Conservation (phyloP, 2,113 vertebrate species). For the Vidua chalybeata region DNA sequence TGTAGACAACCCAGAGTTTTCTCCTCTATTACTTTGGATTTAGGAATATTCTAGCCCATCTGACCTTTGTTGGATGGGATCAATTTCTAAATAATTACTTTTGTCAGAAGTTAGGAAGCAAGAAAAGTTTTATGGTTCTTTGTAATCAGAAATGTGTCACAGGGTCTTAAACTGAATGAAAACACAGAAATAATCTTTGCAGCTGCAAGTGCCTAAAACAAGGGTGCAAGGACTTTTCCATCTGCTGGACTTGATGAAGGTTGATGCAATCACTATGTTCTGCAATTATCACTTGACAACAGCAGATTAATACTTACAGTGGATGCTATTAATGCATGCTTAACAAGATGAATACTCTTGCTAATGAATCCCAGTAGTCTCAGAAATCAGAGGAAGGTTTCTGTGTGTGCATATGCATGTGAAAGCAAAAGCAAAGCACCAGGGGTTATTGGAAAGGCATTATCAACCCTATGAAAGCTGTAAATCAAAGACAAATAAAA, state of each 20-base stretch:
- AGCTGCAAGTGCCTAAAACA: background rate
- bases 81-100: background rate
- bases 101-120: background rate
- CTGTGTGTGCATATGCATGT: background rate
- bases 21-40: background rate
- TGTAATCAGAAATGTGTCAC: background rate
- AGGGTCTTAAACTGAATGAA: background rate
- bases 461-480: background rate
- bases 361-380: slow-evolving; percentile 17
- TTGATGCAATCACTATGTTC: slow-evolving; percentile 46
- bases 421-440: background rate
- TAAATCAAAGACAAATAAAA: background rate
- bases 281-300: slow-evolving; percentile 43
- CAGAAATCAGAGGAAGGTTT: background rate
- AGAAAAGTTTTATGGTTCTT: background rate
- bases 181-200: background rate
- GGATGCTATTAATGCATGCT: slow-evolving; percentile 20
- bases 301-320: slow-evolving; percentile 29
- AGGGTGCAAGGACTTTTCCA: background rate
- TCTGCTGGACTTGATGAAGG: slow-evolving; percentile 29
- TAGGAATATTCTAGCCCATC: background rate
- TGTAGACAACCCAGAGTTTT: background rate
- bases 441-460: background rate
- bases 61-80: background rate
- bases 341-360: slow-evolving; percentile 8